These are phyloP conservation scores for Phaenicophaeus curvirostris DNA, from an alignment of 2,797 vertebrate species.

Conservation along the genomic window DNA sequence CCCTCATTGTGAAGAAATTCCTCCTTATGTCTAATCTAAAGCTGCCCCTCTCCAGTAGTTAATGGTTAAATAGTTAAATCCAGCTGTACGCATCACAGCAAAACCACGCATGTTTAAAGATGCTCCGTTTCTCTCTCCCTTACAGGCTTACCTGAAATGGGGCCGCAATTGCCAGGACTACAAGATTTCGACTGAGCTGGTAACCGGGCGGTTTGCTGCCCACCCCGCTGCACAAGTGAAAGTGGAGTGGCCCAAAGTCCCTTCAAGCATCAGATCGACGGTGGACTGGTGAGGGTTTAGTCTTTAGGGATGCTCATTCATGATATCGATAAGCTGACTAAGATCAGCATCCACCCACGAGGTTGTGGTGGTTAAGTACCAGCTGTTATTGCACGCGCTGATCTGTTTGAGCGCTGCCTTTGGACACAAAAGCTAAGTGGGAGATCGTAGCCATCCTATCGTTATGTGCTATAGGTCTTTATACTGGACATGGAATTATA, in stretches of 20 bases:
- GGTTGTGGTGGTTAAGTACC: neutral
- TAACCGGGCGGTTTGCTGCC: slow-evolving; percentile 79
- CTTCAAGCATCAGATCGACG: slow-evolving; percentile 54
- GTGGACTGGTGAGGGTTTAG: slow-evolving; percentile 73
- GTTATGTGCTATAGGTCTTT: neutral
- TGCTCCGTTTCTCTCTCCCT: neutral
- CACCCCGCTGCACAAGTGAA: slow-evolving; percentile 80
- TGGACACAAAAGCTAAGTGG: neutral
- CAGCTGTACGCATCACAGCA: neutral
- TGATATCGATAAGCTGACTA: neutral
- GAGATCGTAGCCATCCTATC: neutral
- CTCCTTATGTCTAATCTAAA: no score
- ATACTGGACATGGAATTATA: no score
- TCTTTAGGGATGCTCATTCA: neutral
- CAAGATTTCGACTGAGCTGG: slow-evolving; percentile 68
- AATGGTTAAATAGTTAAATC: neutral
- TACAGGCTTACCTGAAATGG: slow-evolving; percentile 82
- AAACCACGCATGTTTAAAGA: neutral
- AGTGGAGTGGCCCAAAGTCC: slow-evolving; percentile 80
- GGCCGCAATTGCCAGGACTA: slow-evolving; percentile 83
- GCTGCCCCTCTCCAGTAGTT: no score
- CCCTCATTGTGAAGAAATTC: no score
- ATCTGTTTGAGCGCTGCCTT: neutral
- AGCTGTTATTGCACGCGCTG: neutral
- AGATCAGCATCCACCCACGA: neutral